Conservation (phyloP, 2,888 invertebrate species). For the Morpho achilles region DNA sequence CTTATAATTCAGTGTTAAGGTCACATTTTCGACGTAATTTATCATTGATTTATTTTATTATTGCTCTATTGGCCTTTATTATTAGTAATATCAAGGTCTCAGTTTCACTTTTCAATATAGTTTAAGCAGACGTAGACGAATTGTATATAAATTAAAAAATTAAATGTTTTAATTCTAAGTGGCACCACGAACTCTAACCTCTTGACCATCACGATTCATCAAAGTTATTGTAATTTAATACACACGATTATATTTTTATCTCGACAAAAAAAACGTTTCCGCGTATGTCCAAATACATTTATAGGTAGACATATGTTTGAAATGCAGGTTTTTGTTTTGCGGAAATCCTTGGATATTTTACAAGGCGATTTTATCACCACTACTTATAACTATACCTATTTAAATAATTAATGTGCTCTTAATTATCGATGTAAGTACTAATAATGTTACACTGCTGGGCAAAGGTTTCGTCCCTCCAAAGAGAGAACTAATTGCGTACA, state of each 20-base stretch:
- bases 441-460: too few relatives aligned
- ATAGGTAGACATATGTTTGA: not conserved
- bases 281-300: not conserved
- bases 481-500: too few relatives aligned
- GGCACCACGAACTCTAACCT: too few relatives aligned
- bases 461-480: too few relatives aligned
- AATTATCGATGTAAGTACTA: too few relatives aligned
- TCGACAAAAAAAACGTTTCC: not conserved
- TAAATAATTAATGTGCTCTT: not conserved
- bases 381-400: not conserved
- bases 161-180: too few relatives aligned
- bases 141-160: not conserved
- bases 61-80: constrained; percentile 12
- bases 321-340: not conserved
- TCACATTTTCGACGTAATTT: constrained; percentile 4
- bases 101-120: constrained; percentile 12
- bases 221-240: not conserved
- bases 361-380: not conserved
- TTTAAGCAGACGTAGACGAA: too few relatives aligned
- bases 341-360: not conserved
- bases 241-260: not conserved
- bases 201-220: too few relatives aligned
- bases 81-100: constrained; percentile 13
- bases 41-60: constrained; percentile 8
- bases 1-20: constrained; percentile 12